phyloP scores from a whole-genome alignment of 2,888 invertebrate species.

The Drosophila buzzatii region DNA sequence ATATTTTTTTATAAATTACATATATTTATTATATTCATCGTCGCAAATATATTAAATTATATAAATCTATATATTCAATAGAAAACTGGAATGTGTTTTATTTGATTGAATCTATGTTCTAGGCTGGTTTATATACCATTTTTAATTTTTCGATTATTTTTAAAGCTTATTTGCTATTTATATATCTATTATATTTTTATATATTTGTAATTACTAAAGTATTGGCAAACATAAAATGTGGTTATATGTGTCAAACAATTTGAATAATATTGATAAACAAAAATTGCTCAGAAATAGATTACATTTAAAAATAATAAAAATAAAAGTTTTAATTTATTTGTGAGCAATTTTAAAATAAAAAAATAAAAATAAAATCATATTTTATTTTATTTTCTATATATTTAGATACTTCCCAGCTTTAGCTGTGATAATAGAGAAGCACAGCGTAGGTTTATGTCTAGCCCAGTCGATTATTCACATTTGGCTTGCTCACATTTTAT shows the following conservation, averaged over 20 bases:
- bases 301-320: too few relatives aligned
- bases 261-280: too few relatives aligned
- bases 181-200: neutral
- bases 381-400: too few relatives aligned
- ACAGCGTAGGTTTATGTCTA: conserved; percentile 42
- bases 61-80: neutral
- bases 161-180: neutral
- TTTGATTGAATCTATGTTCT: neutral
- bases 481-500: conserved; percentile 27
- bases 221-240: too few relatives aligned
- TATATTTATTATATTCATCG: neutral
- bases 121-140: too few relatives aligned
- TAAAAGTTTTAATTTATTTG: too few relatives aligned
- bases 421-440: conserved; percentile 12
- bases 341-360: too few relatives aligned
- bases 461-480: conserved; percentile 54
- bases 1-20: neutral
- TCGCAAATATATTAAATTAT: neutral
- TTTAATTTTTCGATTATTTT: too few relatives aligned
- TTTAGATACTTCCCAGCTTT: neutral
- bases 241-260: too few relatives aligned
- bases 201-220: too few relatives aligned
- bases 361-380: too few relatives aligned
- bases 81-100: neutral
- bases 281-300: too few relatives aligned